These are phyloP conservation scores for Notodonta dromedarius DNA, from an alignment of 2,888 invertebrate genomes.

Conservation along the genomic window DNA sequence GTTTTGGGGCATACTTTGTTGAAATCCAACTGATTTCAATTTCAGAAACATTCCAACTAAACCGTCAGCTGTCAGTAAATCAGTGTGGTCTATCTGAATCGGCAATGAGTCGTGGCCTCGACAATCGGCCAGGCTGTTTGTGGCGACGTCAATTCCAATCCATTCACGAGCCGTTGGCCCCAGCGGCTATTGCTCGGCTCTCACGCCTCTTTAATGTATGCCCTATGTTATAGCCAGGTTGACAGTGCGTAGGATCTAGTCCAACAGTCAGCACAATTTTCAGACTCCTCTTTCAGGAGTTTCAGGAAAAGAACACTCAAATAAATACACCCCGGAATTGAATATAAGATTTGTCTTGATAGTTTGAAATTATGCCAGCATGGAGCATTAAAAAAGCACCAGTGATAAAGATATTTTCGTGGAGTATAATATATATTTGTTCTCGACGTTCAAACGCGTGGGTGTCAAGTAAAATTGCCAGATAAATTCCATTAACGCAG, in stretches of 20 bases:
- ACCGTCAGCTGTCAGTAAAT: constrained; percentile 54
- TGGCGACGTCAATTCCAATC: constrained; percentile 71
- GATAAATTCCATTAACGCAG: constrained; percentile 51
- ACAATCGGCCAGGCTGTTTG: constrained; percentile 75
- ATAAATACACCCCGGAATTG: too few species aligned
- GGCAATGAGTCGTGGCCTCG: constrained; percentile 75
- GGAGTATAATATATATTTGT: too few species aligned
- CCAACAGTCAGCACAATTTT: too few species aligned
- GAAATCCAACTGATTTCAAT: background rate
- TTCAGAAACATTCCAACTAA: background rate
- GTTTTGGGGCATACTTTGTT: background rate
- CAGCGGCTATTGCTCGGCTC: constrained; percentile 48
- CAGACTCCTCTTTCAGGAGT: too few species aligned
- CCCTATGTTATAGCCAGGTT: constrained; percentile 51
- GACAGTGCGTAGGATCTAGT: background rate
- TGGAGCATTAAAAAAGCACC: too few species aligned
- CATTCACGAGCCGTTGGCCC: constrained; percentile 61
- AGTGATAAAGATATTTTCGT: too few species aligned
- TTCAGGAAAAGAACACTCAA: too few species aligned
- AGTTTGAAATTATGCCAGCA: too few species aligned
- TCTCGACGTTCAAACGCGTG: too few species aligned
- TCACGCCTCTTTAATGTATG: constrained; percentile 53
- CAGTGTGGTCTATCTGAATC: constrained; percentile 60
- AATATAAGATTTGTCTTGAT: too few species aligned
- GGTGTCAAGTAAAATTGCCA: background rate